Percentiles rank a stretch among this genome's conserved stretches.
Evolutionary conservation across 2,888 invertebrate species (phyloP).

Genomic region (Noctuana brunneofusca): DNA sequence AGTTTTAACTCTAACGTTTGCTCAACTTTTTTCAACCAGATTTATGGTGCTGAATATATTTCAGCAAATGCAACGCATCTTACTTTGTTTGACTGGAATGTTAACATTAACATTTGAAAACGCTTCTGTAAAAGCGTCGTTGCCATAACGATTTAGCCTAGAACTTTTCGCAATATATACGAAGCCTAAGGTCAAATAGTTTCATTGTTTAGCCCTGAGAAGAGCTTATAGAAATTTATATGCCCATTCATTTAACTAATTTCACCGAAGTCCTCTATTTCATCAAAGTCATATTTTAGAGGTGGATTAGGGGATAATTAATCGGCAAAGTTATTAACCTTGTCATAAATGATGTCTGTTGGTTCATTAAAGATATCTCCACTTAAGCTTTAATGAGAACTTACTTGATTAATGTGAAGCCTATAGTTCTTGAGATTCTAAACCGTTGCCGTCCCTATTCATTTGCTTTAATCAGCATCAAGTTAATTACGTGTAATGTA

Average conservation of each 20-base stretch:
- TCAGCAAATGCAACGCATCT: slow-evolving; percentile 18
- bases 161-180: slow-evolving; percentile 1
- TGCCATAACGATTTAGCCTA: not conserved
- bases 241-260: slow-evolving; percentile 30
- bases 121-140: not conserved
- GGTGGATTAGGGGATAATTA: slow-evolving; percentile 34
- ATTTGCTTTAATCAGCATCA: slow-evolving; percentile 3
- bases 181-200: slow-evolving; percentile 20
- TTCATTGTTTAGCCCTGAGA: slow-evolving; percentile 22
- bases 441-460: slow-evolving; percentile 4
- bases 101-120: not conserved
- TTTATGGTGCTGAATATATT: slow-evolving; percentile 20
- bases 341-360: slow-evolving; percentile 29
- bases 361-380: slow-evolving; percentile 31
- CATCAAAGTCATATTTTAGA: slow-evolving; percentile 35
- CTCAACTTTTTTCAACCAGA: slow-evolving; percentile 19
- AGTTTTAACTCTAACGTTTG: slow-evolving; percentile 26
- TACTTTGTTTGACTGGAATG: not conserved
- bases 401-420: slow-evolving; percentile 25
- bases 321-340: slow-evolving; percentile 33
- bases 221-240: slow-evolving; percentile 34
- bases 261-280: slow-evolving; percentile 33
- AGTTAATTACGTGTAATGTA: slow-evolving; percentile 1
- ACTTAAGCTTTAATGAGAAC: slow-evolving; percentile 33
- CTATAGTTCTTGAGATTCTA: slow-evolving; percentile 13